These are phyloP conservation scores for Muntiacus muntjak DNA, from an alignment of 2,113 vertebrate genomes.

Conservation along the genomic window DNA sequence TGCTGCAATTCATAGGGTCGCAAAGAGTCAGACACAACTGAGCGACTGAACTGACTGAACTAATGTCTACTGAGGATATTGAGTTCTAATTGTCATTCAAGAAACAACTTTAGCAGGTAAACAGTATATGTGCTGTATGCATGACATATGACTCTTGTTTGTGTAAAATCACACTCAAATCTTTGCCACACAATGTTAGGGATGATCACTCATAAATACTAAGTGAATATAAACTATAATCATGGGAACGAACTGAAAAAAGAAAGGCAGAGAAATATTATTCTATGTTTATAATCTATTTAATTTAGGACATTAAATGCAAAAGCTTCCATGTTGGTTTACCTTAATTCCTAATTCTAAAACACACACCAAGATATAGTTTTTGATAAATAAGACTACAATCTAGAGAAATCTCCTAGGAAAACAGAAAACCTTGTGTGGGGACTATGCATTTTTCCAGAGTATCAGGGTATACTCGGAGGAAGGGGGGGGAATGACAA, in stretches of 20 bases:
- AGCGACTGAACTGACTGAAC: too few relatives aligned
- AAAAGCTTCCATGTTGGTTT: neutral
- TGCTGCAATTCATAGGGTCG: too few relatives aligned
- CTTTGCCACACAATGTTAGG: neutral
- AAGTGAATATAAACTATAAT: neutral
- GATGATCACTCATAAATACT: neutral
- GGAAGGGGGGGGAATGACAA: slow-evolving; percentile 30
- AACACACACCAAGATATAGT: neutral
- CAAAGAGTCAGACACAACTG: too few relatives aligned
- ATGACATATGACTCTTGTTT: neutral
- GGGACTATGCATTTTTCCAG: slow-evolving; percentile 60
- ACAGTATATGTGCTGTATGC: neutral
- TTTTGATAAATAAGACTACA: neutral
- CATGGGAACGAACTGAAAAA: neutral
- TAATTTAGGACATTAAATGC: neutral
- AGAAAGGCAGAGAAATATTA: neutral
- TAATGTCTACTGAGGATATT: neutral
- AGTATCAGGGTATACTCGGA: slow-evolving; percentile 56
- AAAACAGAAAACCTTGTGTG: neutral
- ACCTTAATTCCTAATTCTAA: slow-evolving; percentile 4
- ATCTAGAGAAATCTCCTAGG: neutral
- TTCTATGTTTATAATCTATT: neutral
- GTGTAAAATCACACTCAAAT: neutral
- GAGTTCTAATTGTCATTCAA: neutral
- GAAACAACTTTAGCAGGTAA: neutral